Base-by-base conservation (phyloP, 2,797 vertebrate genomes). In the Neosilurus mollespiculum region DNA sequence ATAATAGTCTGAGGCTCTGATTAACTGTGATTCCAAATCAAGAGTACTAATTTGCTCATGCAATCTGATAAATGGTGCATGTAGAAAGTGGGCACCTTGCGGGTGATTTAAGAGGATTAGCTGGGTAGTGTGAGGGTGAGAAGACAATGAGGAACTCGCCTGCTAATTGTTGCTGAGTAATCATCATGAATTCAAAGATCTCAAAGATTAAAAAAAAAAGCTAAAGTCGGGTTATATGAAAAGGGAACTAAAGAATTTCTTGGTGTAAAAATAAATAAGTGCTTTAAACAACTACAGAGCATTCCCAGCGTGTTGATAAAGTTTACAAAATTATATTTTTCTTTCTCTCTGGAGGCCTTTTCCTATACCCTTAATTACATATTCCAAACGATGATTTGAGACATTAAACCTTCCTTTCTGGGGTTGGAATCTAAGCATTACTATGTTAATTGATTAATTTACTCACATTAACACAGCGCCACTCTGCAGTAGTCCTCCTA, bases 371-470 rank as follows among this genome's bases (percentile, higher is more conserved):
- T 9, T 53, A 53, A 24, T 26, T 72, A 58, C 77, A 15, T 70
- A 75, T 86, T 88, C 58, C 58, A 15, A 75, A 49, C 14, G 30
- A 61, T 22, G 11, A 61, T 26, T 11, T 51, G 34, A 59, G 26
- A 62, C 72, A 79, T 59, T 51, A 71, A 84, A 83, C n/a, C 43
- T 15, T 1, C 54, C 61, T 69, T 78, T 65, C 80, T 12, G 66
- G 82, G 16, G 7, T 78, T 80, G 87, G 83, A 87, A 84, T 84
- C 20, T 7, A 24, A 30, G 12, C 51, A 58, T 78, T 54, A 53
- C 58, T 78, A 43, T 16, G 37, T 61, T 82, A 84, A 81, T 81
- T 84, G 78, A 53, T 87, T n/a, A n/a, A 66, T 88, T 86, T 83
- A 82, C 80, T 81, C 51, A 83, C 62, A 82, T 53, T 73, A 53